Evolutionary conservation across 1,140 invertebrate species (phyloP).

Genomic region (Planococcus citri): DNA sequence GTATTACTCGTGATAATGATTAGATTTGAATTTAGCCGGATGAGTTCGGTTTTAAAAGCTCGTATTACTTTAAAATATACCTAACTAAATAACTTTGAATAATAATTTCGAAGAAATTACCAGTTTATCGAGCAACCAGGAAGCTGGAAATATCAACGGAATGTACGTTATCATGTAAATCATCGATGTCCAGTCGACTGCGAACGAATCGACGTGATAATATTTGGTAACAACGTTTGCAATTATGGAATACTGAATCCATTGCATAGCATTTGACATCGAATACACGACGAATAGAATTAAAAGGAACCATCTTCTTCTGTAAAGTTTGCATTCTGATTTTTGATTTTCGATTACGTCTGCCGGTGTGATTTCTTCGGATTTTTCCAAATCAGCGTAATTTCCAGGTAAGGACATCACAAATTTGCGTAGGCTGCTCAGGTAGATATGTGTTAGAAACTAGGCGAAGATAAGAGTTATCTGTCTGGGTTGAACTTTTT

Average conservation of each 20-base stretch:
- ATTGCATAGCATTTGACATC: conserved; percentile 78
- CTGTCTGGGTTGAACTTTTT: too few species aligned
- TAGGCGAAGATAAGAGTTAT: too few species aligned
- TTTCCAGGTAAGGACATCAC: neutral
- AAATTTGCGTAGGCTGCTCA: neutral
- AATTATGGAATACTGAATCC: conserved; percentile 82
- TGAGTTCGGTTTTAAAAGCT: too few species aligned
- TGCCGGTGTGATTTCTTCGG: neutral
- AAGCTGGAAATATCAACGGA: conserved; percentile 88
- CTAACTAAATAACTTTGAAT: too few species aligned
- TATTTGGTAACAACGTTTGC: conserved; percentile 61
- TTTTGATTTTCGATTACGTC: neutral
- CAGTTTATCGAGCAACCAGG: conserved; percentile 77
- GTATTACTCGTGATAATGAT: too few species aligned
- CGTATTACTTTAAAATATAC: too few species aligned
- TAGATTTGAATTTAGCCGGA: too few species aligned
- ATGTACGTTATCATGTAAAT: conserved; percentile 95
- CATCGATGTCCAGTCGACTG: conserved; percentile 91
- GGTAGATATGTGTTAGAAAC: neutral
- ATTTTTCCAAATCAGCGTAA: conserved; percentile 20
- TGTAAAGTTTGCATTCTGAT: conserved; percentile 40
- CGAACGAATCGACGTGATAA: conserved; percentile 46
- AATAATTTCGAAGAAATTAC: conserved; percentile 43
- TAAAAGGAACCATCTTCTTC: conserved; percentile 73
- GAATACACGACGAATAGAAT: conserved; percentile 78